Evolutionary conservation across 2,113 vertebrate genomes (phyloP).

Genomic region (Bolborhynchus lineola): DNA sequence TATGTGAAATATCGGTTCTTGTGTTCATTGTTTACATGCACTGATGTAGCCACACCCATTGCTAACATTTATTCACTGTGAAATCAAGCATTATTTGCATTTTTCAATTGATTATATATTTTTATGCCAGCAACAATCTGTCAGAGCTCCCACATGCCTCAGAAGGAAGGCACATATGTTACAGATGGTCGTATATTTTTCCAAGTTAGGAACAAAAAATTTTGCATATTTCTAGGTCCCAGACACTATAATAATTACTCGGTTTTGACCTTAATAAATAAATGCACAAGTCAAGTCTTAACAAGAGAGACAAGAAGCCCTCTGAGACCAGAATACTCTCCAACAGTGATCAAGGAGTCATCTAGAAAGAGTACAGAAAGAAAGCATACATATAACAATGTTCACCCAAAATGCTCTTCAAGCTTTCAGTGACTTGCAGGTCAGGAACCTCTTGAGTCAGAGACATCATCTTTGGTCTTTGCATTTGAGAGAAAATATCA

Average conservation of each 20-base stretch:
- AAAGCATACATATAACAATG: neutral
- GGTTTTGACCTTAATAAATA: neutral
- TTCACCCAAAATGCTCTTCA: neutral
- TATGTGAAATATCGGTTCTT: neutral
- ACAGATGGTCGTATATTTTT: neutral
- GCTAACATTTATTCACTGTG: neutral
- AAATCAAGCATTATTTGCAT: neutral
- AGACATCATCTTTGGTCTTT: neutral
- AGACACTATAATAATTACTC: neutral
- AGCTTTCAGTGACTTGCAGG: neutral
- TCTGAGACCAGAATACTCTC: neutral
- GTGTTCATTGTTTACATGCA: neutral
- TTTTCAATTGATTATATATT: neutral
- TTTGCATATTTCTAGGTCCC: neutral
- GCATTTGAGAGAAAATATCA: neutral
- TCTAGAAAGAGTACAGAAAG: neutral
- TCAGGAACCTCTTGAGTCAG: neutral
- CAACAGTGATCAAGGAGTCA: neutral
- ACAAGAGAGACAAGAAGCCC: neutral
- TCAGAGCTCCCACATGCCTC: neutral
- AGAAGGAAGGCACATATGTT: neutral
- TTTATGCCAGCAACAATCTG: neutral
- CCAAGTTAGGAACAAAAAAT: neutral
- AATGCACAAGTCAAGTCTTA: neutral
- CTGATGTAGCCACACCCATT: neutral